Percentiles rank a stretch among this genome's conserved stretches.
Evolutionary conservation across 2,888 invertebrate species (phyloP).

Genomic region (Cynaeus angustus): DNA sequence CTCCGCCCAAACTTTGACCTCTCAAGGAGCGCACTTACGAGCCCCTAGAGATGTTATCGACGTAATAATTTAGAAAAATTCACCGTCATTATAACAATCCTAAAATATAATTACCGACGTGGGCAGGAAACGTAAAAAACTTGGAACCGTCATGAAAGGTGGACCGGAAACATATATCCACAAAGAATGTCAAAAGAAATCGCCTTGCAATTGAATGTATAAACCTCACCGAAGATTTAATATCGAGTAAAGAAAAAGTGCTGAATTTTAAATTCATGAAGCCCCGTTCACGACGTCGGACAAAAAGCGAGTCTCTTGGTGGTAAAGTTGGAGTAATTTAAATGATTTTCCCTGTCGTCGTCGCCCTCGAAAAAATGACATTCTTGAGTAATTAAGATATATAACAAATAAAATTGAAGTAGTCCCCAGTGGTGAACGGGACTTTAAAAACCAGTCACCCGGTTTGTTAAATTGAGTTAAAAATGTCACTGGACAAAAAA

Average conservation of each 20-base stretch:
- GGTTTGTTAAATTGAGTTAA: slow-evolving; percentile 68
- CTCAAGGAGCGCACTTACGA: no score
- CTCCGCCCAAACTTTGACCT: no score
- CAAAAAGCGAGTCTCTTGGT: slow-evolving; percentile 15
- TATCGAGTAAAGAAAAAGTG: slow-evolving; percentile 24
- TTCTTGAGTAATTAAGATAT: slow-evolving; percentile 35
- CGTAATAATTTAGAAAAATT: no score
- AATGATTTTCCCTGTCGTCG: not conserved
- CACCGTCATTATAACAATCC: no score
- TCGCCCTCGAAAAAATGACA: slow-evolving; percentile 6
- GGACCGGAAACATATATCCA: slow-evolving; percentile 43
- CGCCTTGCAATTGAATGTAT: slow-evolving; percentile 28
- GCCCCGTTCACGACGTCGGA: slow-evolving; percentile 19
- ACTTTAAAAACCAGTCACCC: slow-evolving; percentile 38
- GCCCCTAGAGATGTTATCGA: no score
- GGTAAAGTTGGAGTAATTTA: slow-evolving; percentile 6
- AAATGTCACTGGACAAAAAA: slow-evolving; percentile 67
- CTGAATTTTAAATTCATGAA: slow-evolving; percentile 21
- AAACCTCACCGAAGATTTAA: slow-evolving; percentile 27
- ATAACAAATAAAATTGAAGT: slow-evolving; percentile 41
- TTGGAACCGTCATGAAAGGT: slow-evolving; percentile 10
- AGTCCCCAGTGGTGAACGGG: slow-evolving; percentile 13
- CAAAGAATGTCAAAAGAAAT: slow-evolving; percentile 33
- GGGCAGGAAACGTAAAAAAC: slow-evolving; percentile 32
- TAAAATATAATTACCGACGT: slow-evolving; percentile 15